These are phyloP conservation scores for Propsilocerus akamusi DNA, from an alignment of 1,140 invertebrate genomes.

Conservation along the genomic window DNA sequence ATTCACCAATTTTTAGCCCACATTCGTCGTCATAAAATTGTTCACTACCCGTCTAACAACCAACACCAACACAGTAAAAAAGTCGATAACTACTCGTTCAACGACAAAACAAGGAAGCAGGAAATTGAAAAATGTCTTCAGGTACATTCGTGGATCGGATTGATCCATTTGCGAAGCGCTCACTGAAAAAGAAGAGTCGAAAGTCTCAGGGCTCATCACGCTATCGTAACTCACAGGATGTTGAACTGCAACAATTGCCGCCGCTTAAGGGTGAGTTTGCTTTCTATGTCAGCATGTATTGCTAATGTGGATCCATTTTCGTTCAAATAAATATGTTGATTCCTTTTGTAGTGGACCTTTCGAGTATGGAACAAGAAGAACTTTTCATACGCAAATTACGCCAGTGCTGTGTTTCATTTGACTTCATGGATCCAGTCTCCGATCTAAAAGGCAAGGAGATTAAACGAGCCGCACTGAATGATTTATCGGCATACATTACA, in stretches of 20 bases:
- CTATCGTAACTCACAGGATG: slow-evolving; percentile 75
- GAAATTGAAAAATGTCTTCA: slow-evolving; percentile 44
- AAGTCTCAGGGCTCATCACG: slow-evolving; percentile 81
- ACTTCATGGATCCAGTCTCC: slow-evolving; percentile 96
- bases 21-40: no score
- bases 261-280: slow-evolving; percentile 63
- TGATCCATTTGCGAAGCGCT: slow-evolving; percentile 83
- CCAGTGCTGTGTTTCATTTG: slow-evolving; percentile 97
- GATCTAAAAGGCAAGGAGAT: slow-evolving; percentile 98
- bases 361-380: slow-evolving; percentile 86
- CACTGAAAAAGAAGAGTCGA: slow-evolving; percentile 82
- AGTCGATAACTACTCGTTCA: neutral
- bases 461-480: slow-evolving; percentile 91
- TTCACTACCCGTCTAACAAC: neutral
- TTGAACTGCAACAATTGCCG: slow-evolving; percentile 70
- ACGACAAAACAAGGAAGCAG: neutral
- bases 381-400: slow-evolving; percentile 93
- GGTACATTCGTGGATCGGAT: slow-evolving; percentile 83
- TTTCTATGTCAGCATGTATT: no score
- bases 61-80: neutral
- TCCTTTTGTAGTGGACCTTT: slow-evolving; percentile 22
- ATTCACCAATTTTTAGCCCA: no score
- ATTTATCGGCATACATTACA: slow-evolving; percentile 95
- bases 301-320: no score
- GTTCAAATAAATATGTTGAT: no score